Evolutionary conservation across 2,113 vertebrate genomes (phyloP), one percentile per base, ranked within the genome.

Genomic region (Bujurquina vittata): DNA sequence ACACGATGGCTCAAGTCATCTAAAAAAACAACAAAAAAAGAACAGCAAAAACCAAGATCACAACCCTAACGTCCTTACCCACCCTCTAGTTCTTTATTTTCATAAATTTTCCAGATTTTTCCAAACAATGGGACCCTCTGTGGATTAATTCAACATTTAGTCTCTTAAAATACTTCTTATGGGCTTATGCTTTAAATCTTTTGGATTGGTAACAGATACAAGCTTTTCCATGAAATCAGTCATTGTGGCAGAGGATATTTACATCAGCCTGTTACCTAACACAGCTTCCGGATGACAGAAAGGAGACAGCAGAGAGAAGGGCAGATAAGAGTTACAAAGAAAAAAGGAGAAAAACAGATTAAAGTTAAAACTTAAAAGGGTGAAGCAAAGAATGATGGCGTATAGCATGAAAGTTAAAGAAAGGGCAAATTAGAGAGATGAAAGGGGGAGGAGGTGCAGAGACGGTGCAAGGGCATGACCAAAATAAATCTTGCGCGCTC

Each of bases 181-280:
- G 56, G 43, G 81, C 46, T 91, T 76, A 85, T n/a, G 26, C 33
- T 69, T 55, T 67, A 77, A 88, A 87, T 75, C 85, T 80, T 81
- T 29, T 3, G 35, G 80, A 85, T 85, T 84, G 43, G 81, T 86
- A 87, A 91, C 79, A 80, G 84, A 90, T 78, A 77, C 12, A 0
- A 84, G 82, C 83, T 83, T 89, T 90, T 83, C 82, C 4, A 17
- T 90, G 81, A 91, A 90, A 92, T 84, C 73, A 49, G 12, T 83
- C 56, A 69, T 69, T 81, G 77, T 88, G 43, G 65, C 20, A 46
- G 61, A 86, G 35, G 84, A 80, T 40, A 84, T 89, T 80, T 85
- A 75, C 77, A 83, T 89, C 81, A 81, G 80, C 62, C 40, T 49
- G 61, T 94, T 91, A 92, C 72, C 61, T 89, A 91, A 94, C 12